These are phyloP conservation scores for Cryptophagus acutangulus DNA, from an alignment of 2,888 invertebrate species.

Conservation along the genomic window DNA sequence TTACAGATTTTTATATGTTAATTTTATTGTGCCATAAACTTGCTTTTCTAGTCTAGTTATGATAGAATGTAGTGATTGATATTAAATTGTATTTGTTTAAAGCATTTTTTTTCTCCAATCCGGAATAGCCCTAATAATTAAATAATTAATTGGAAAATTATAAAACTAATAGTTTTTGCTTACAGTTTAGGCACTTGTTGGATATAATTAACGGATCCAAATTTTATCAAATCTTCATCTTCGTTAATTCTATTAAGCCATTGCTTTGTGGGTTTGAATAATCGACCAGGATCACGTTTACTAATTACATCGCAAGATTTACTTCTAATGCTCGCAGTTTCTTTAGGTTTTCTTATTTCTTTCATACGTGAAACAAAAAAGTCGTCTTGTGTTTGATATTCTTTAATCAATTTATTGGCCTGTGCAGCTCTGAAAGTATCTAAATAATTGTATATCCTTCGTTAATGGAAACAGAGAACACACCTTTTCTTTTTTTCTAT, in stretches of 20 bases:
- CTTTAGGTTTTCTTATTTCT: slow-evolving; percentile 20
- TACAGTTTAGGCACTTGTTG: slow-evolving; percentile 35
- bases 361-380: slow-evolving; percentile 34
- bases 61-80: too few species aligned
- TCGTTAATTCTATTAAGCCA: slow-evolving; percentile 38
- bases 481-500: slow-evolving; percentile 15
- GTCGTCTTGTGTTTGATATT: slow-evolving; percentile 42
- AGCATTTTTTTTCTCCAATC: slow-evolving; percentile 31
- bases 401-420: slow-evolving; percentile 43
- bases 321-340: slow-evolving; percentile 18
- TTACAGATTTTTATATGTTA: too few species aligned
- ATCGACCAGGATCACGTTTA: slow-evolving; percentile 38
- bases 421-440: slow-evolving; percentile 28
- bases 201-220: slow-evolving; percentile 2
- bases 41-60: too few species aligned
- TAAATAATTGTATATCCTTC: slow-evolving; percentile 17
- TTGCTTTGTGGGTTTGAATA: slow-evolving; percentile 43
- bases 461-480: slow-evolving; percentile 17
- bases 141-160: background rate
- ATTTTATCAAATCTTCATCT: slow-evolving; percentile 10
- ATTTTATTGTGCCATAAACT: too few species aligned
- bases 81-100: too few species aligned
- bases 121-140: slow-evolving; percentile 32
- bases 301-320: slow-evolving; percentile 26
- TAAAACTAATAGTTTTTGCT: too few species aligned